Conservation (phyloP, 2,888 invertebrate species). For the Nemotelus pantherinus region DNA sequence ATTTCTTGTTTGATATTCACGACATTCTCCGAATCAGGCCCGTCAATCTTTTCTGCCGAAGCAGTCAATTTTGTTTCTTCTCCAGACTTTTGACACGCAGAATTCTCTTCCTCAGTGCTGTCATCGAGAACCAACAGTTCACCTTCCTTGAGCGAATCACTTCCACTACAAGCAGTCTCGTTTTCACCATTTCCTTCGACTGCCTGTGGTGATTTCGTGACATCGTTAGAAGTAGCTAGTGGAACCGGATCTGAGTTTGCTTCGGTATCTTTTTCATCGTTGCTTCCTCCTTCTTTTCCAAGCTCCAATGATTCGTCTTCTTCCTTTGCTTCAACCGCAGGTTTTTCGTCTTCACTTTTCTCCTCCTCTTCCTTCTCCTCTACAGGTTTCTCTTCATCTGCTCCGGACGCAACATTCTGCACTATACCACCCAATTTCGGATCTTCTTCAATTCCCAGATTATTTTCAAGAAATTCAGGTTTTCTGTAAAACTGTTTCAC, state of each 20-base stretch:
- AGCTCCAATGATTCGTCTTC: slow-evolving; percentile 14
- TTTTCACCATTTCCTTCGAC: slow-evolving; percentile 32
- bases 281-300: background rate
- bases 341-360: slow-evolving; percentile 13
- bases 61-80: background rate
- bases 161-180: slow-evolving; percentile 15
- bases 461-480: slow-evolving; percentile 64
- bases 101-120: slow-evolving; percentile 47
- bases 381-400: background rate
- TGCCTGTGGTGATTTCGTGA: background rate
- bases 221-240: background rate
- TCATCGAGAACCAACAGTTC: slow-evolving; percentile 46
- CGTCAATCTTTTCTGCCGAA: background rate
- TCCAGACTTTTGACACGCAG: background rate
- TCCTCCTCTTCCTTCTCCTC: background rate
- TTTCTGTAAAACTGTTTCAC: slow-evolving; percentile 65
- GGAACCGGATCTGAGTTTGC: background rate
- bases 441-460: slow-evolving; percentile 64
- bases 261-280: background rate
- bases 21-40: no score
- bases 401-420: slow-evolving; percentile 55
- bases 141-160: slow-evolving; percentile 45
- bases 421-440: slow-evolving; percentile 65
- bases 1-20: no score
- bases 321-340: background rate